phyloP scores from a whole-genome alignment of 2,888 invertebrate genomes.

The Noctua comes region DNA sequence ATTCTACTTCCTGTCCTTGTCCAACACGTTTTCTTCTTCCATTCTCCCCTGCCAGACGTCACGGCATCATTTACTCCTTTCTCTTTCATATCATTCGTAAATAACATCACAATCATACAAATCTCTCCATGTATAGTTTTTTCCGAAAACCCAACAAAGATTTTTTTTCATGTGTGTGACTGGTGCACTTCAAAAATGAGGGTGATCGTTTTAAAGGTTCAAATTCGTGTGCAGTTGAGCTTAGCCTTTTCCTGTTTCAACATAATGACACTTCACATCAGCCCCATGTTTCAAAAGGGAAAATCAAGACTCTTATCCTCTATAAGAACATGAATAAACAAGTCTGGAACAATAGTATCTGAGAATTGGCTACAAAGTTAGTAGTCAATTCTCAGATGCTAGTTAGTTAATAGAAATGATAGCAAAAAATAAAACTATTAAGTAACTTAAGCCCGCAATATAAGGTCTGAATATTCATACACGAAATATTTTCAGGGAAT shows the following conservation, averaged over 20 bases:
- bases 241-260: slow-evolving; percentile 40
- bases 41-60: too few species aligned
- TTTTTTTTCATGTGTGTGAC: background rate
- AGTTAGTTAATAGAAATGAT: background rate
- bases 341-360: background rate
- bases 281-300: slow-evolving; percentile 23
- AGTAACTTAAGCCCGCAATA: too few species aligned
- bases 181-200: slow-evolving; percentile 7
- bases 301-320: slow-evolving; percentile 28
- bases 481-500: too few species aligned
- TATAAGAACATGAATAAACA: slow-evolving; percentile 3
- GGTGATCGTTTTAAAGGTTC: background rate
- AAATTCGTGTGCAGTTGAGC: slow-evolving; percentile 22
- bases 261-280: slow-evolving; percentile 38
- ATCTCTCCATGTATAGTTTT: background rate
- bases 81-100: too few species aligned
- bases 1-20: too few species aligned
- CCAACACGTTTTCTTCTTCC: too few species aligned
- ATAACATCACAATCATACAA: too few species aligned
- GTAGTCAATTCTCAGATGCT: too few species aligned
- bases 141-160: background rate
- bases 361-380: background rate
- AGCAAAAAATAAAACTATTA: background rate
- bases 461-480: too few species aligned
- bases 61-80: too few species aligned